Percentiles rank a stretch among this genome's conserved stretches.
Conservation (phyloP, 1,140 invertebrate species). For the Samia ricini region DNA sequence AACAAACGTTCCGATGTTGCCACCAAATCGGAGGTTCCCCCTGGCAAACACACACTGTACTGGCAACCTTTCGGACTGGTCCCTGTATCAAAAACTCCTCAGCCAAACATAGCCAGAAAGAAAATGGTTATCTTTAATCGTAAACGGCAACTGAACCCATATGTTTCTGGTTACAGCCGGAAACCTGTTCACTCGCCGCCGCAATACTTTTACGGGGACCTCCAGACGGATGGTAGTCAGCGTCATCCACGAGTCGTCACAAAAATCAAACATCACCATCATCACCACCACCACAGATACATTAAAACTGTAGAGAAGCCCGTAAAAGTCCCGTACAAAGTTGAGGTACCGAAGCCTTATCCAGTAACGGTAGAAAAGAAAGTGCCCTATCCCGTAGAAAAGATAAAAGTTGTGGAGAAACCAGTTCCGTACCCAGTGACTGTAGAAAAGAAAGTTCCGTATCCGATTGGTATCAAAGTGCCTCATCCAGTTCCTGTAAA, state of each 20-base stretch:
- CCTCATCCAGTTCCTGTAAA: conserved; percentile 76
- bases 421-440: conserved; percentile 79
- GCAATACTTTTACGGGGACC: conserved; percentile 35
- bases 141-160: conserved; percentile 41
- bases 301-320: conserved; percentile 79
- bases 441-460: conserved; percentile 82
- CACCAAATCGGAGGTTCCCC: conserved; percentile 13
- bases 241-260: conserved; percentile 50
- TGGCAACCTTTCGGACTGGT: conserved; percentile 59
- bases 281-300: conserved; percentile 80
- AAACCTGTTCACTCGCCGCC: conserved; percentile 22
- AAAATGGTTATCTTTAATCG: conserved; percentile 56
- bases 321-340: conserved; percentile 66
- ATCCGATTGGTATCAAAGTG: conserved; percentile 80
- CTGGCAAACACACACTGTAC: conserved; percentile 38
- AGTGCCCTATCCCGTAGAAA: conserved; percentile 81
- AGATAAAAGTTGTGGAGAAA: conserved; percentile 82
- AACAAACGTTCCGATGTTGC: conserved; percentile 48
- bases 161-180: conserved; percentile 43
- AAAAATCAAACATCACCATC: conserved; percentile 80
- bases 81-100: conserved; percentile 37
- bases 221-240: conserved; percentile 42
- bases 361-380: conserved; percentile 81
- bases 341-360: conserved; percentile 76
- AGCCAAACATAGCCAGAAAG: conserved; percentile 35